Evolutionary conservation across 1,140 invertebrate genomes (phyloP).

Genomic region (Heliconius hermathena): DNA sequence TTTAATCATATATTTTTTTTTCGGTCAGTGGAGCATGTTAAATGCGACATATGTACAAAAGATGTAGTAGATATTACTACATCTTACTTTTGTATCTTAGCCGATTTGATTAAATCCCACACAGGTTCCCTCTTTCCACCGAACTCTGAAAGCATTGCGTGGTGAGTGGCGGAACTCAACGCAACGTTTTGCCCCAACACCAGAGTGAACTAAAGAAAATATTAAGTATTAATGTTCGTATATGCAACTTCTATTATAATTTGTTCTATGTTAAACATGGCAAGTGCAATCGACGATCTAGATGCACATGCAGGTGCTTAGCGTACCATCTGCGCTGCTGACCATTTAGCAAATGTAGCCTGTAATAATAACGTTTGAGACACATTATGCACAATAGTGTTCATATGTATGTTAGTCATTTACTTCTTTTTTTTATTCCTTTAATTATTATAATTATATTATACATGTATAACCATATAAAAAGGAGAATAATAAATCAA

Average conservation of each 20-base stretch:
- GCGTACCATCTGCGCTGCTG: slow-evolving; percentile 51
- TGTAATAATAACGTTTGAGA: slow-evolving; percentile 38
- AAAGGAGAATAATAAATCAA: not conserved
- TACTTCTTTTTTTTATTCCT: not conserved
- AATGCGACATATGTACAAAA: too few relatives aligned
- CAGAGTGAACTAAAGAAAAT: too few relatives aligned
- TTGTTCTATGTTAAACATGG: slow-evolving; percentile 17
- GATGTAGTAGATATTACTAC: too few relatives aligned
- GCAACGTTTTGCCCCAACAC: too few relatives aligned
- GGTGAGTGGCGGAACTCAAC: too few relatives aligned
- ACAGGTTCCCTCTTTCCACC: too few relatives aligned
- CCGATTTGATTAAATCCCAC: too few relatives aligned
- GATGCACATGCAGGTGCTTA: slow-evolving; percentile 61
- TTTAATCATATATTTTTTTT: too few relatives aligned
- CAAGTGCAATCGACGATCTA: slow-evolving; percentile 70
- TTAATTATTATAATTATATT: not conserved
- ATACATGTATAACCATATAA: not conserved
- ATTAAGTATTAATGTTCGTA: not conserved
- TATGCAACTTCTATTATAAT: not conserved
- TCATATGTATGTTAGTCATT: not conserved
- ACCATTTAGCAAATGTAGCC: slow-evolving; percentile 40
- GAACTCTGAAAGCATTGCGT: too few relatives aligned
- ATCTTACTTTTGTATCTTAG: too few relatives aligned
- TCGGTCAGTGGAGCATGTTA: too few relatives aligned
- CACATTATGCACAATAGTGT: slow-evolving; percentile 26